Percentiles rank a stretch among this genome's conserved stretches.
phyloP scores from a whole-genome alignment of 2,888 invertebrate species.

The Merodon equestris region DNA sequence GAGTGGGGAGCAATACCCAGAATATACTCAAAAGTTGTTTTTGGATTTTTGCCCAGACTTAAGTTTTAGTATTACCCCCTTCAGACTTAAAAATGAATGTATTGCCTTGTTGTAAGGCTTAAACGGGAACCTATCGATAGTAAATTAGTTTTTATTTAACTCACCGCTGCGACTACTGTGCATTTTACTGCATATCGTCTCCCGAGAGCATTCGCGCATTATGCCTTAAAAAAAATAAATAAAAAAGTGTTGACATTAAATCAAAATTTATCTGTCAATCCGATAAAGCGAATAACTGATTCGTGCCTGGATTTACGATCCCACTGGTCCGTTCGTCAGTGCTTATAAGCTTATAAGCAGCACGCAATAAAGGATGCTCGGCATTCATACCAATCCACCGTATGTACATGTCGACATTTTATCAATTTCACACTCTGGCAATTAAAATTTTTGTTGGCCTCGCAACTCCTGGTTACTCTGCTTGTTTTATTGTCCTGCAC shows the following conservation, averaged over 20 bases:
- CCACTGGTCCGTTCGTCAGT: conserved; percentile 46
- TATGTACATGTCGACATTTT: conserved; percentile 60
- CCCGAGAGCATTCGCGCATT: no score
- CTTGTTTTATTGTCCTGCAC: not conserved
- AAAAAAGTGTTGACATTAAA: conserved; percentile 59
- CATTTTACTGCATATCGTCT: no score
- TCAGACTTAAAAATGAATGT: no score
- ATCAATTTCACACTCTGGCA: conserved; percentile 51
- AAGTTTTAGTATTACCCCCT: no score
- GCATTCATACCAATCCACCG: not conserved
- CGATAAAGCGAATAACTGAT: conserved; percentile 58
- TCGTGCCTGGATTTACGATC: conserved; percentile 53
- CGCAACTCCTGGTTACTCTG: no score
- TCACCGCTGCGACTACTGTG: no score
- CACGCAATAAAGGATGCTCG: conserved; percentile 31
- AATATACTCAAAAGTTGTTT: no score
- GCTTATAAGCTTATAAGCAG: conserved; percentile 47
- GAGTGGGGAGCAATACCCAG: no score
- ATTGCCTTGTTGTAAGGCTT: no score
- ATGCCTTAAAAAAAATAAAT: not conserved
- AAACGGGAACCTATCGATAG: no score
- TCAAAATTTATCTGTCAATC: conserved; percentile 58
- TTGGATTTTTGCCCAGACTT: no score
- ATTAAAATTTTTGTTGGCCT: conserved; percentile 28
- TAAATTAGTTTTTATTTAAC: no score